Base-by-base conservation (phyloP, 1,140 invertebrate species). In the Atopsyche davidsoni region DNA sequence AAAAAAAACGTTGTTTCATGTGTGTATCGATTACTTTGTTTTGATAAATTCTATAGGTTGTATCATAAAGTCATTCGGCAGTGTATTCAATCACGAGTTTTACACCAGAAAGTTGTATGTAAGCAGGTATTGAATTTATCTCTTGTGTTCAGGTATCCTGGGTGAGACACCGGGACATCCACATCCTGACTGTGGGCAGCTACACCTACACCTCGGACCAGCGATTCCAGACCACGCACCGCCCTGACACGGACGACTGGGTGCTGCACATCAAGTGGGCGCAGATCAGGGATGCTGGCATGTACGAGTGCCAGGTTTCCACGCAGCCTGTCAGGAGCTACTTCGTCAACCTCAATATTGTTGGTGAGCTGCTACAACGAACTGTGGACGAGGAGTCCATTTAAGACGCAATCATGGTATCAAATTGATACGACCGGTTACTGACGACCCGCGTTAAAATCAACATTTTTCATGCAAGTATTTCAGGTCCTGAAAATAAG, bases 141-240 rank as follows among this genome's bases (percentile, higher is more conserved):
- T 42, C 10, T 44, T 41, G 10, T 39, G 34, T 59, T 10, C 69
- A 79, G 77, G 76, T 79, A 40, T 78, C 89, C 17, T 93, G 90
- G 90, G 88, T 93, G 54, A 78, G 89, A 31, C 85, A 91, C 65
- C 76, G 88, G 25, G 89, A 93, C 66, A 85, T 92, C 57, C 89
- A 92, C 71, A 91, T 92, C 65, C 74, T 92, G 56, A 92, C 89
- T 10, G 88, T 91, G 28, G 88, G 87, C 40, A 81, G 81, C 19
- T 92, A 92, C 69, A 92, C 89, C 11, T 94, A 92, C 69, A 92
- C 89, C 13, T 88, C 84, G 61, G 90, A 93, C 70, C 88, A 92
- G 72, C 78, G 89, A 50, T 93, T 92, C 76, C 85, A 89, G 74
- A 87, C 86, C 24, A 81, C 87, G 59, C 86, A 90, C 70, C 81